Evolutionary conservation across 1,140 invertebrate species (phyloP).

Genomic region (Zaprionus nigranus): DNA sequence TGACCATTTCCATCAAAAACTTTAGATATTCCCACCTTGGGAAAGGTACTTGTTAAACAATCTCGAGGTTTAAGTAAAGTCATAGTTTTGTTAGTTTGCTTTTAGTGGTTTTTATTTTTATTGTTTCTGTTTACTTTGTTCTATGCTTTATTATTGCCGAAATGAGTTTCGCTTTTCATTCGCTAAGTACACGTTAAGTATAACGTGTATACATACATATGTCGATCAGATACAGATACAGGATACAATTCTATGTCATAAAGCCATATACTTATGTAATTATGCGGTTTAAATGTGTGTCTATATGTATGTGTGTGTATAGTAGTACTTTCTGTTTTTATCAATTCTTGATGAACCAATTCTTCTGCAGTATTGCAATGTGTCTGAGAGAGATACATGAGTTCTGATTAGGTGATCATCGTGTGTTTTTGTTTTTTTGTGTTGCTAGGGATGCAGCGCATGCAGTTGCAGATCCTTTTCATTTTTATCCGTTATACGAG

Average conservation of each 20-base stretch:
- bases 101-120: background rate
- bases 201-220: slow-evolving; percentile 39
- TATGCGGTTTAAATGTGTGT: slow-evolving; percentile 19
- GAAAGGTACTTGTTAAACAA: background rate
- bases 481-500: background rate
- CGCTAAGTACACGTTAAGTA: slow-evolving; percentile 20
- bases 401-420: background rate
- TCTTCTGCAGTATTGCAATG: background rate
- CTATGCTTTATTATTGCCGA: slow-evolving; percentile 80
- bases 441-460: slow-evolving; percentile 18
- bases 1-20: no score
- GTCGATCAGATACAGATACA: slow-evolving; percentile 67
- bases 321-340: slow-evolving; percentile 22
- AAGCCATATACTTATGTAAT: slow-evolving; percentile 58
- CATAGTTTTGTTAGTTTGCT: background rate
- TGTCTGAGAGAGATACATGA: slow-evolving; percentile 3
- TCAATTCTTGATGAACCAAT: slow-evolving; percentile 46
- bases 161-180: slow-evolving; percentile 53
- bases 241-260: slow-evolving; percentile 44
- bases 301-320: slow-evolving; percentile 10
- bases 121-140: slow-evolving; percentile 53
- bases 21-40: no score
- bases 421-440: background rate
- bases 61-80: background rate
- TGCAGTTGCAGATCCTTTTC: slow-evolving; percentile 56